These are phyloP conservation scores for Peromyscus leucopus DNA, from an alignment of 2,113 vertebrate genomes.

Conservation along the genomic window DNA sequence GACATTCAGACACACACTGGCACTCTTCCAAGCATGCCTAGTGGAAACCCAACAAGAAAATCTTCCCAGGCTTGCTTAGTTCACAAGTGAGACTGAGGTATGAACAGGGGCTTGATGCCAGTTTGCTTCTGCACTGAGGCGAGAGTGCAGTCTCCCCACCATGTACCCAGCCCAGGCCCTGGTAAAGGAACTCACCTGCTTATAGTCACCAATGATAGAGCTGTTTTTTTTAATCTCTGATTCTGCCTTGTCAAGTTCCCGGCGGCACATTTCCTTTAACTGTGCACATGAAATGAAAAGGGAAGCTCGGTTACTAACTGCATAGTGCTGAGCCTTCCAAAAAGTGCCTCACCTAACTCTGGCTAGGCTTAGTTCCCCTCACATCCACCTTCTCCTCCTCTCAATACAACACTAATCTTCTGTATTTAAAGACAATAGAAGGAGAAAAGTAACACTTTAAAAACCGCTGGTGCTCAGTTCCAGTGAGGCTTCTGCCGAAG, in stretches of 20 bases:
- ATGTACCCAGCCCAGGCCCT: neutral
- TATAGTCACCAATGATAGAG: conserved; percentile 99
- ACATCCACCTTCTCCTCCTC: neutral
- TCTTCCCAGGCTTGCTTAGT: neutral
- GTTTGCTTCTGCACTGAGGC: neutral
- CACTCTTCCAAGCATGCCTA: neutral
- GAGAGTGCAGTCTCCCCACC: neutral
- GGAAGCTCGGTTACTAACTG: neutral
- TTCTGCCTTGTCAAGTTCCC: conserved; percentile 98
- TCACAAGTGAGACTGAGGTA: neutral
- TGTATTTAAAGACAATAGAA: neutral
- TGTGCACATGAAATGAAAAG: conserved; percentile 76
- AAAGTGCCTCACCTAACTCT: neutral
- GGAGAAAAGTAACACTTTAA: neutral
- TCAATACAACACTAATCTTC: neutral
- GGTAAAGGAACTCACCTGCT: conserved; percentile 90
- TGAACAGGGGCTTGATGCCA: neutral
- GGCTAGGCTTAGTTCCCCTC: too few relatives aligned
- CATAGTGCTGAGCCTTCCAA: neutral
- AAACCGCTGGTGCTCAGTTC: neutral
- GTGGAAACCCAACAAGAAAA: neutral
- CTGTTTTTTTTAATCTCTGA: conserved; percentile 98
- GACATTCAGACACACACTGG: neutral
- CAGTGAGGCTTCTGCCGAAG: neutral
- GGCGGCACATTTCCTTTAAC: conserved; percentile 99